A percentile compares a stretch with the other conserved stretches of the same genome.
Conservation (phyloP, 1,140 invertebrate species). For the Camponotus pennsylvanicus region DNA sequence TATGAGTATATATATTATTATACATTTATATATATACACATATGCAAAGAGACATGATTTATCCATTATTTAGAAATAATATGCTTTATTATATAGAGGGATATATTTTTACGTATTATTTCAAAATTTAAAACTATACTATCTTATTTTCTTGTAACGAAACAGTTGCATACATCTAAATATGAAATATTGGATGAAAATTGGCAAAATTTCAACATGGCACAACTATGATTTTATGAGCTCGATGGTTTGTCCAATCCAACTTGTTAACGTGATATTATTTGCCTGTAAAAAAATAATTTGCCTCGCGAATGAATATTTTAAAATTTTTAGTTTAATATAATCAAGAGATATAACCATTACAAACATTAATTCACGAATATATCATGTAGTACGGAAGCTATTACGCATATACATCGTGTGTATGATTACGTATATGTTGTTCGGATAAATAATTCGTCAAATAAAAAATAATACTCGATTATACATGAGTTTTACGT, state of each 20-base stretch:
- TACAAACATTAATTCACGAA: constrained; percentile 30
- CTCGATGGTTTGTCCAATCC: constrained; percentile 5
- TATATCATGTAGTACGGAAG: not conserved
- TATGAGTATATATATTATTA: too few species aligned
- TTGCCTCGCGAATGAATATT: constrained; percentile 30
- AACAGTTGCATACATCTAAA: not conserved
- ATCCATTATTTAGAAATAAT: not conserved
- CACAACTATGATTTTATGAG: constrained; percentile 23
- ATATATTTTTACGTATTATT: not conserved
- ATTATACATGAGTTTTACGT: not conserved
- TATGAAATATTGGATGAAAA: constrained; percentile 20
- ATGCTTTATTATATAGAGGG: not conserved
- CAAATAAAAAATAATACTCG: constrained; percentile 20
- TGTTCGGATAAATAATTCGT: constrained; percentile 36
- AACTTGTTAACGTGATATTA: constrained; percentile 11
- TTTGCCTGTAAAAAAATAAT: constrained; percentile 36
- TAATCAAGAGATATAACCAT: not conserved
- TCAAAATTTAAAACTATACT: not conserved
- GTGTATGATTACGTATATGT: constrained; percentile 21
- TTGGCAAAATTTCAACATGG: constrained; percentile 24
- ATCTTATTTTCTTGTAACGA: constrained; percentile 19
- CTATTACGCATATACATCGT: constrained; percentile 5
- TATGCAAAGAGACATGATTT: not conserved
- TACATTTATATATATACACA: too few species aligned
- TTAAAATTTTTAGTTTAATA: constrained; percentile 16